phyloP scores from a whole-genome alignment of 2,797 vertebrate species.

The Geotrypetes seraphini region DNA sequence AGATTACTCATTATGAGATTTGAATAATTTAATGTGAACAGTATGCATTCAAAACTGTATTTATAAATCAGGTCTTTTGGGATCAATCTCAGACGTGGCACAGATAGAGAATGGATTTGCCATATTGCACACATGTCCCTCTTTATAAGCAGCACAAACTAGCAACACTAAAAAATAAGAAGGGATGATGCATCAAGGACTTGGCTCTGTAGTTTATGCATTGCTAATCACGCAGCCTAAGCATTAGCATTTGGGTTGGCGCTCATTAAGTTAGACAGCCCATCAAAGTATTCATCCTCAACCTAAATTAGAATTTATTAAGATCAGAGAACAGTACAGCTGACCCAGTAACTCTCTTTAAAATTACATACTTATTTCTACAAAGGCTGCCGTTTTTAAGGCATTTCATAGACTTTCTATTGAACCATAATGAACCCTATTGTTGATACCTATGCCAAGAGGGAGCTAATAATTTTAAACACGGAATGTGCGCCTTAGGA shows the following conservation, averaged over 20 bases:
- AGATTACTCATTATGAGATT: conserved; percentile 52
- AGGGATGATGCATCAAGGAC: neutral
- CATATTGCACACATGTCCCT: neutral
- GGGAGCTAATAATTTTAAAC: conserved; percentile 19
- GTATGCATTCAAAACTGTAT: conserved; percentile 31
- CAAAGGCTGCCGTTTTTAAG: conserved; percentile 5
- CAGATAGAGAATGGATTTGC: conserved; percentile 7
- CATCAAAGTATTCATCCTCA: conserved; percentile 6
- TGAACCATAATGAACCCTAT: conserved; percentile 4
- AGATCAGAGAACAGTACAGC: conserved; percentile 11
- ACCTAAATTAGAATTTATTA: conserved; percentile 5
- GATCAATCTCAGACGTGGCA: conserved; percentile 28
- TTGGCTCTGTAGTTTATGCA: conserved; percentile 3
- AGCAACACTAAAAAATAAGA: conserved; percentile 4
- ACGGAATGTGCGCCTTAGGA: conserved; percentile 32
- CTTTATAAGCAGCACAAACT: too few species aligned
- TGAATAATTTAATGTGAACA: conserved; percentile 61
- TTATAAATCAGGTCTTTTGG: conserved; percentile 34
- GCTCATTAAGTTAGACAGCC: neutral
- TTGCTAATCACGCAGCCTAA: conserved; percentile 6
- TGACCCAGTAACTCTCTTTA: conserved; percentile 11
- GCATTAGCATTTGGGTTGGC: neutral
- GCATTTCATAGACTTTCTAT: neutral
- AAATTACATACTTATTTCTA: conserved; percentile 1
- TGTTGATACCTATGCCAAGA: conserved; percentile 15